These are phyloP conservation scores for Lasioglossum malachurum DNA, from an alignment of 2,888 invertebrate genomes.

Conservation along the genomic window DNA sequence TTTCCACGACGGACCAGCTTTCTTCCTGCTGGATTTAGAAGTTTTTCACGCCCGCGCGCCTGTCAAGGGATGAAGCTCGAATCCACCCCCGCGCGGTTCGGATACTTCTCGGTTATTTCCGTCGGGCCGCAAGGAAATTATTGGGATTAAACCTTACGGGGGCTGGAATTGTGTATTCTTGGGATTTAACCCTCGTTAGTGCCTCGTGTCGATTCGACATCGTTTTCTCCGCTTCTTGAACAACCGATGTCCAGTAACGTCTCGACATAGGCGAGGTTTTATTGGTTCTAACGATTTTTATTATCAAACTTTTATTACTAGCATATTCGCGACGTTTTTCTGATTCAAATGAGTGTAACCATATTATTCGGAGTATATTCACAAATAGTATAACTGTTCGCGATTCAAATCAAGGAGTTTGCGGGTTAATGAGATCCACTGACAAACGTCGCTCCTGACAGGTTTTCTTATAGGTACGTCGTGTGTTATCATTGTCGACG, in stretches of 20 bases:
- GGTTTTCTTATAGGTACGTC: too few species aligned
- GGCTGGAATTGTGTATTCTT: background rate
- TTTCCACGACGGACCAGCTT: constrained; percentile 48
- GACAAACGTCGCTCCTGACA: too few species aligned
- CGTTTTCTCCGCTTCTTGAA: background rate
- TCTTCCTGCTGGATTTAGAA: constrained; percentile 64
- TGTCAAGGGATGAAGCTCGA: constrained; percentile 56
- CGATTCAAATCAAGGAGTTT: too few species aligned
- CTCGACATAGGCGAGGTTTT: background rate
- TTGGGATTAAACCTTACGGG: constrained; percentile 16
- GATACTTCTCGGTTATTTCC: constrained; percentile 30
- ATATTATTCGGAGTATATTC: too few species aligned
- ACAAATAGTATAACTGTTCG: too few species aligned
- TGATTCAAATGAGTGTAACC: too few species aligned
- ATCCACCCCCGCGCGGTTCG: constrained; percentile 10
- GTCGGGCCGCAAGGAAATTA: constrained; percentile 30
- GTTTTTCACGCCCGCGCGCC: constrained; percentile 67
- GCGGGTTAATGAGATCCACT: too few species aligned
- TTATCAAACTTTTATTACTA: background rate
- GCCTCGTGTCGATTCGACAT: background rate
- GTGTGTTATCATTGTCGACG: too few species aligned
- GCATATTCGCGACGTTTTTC: too few species aligned
- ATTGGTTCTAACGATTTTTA: background rate
- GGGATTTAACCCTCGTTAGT: background rate
- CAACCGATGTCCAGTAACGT: background rate